Base-by-base conservation (phyloP, 2,888 invertebrate species). In the Caenorhabditis doughertyi region DNA sequence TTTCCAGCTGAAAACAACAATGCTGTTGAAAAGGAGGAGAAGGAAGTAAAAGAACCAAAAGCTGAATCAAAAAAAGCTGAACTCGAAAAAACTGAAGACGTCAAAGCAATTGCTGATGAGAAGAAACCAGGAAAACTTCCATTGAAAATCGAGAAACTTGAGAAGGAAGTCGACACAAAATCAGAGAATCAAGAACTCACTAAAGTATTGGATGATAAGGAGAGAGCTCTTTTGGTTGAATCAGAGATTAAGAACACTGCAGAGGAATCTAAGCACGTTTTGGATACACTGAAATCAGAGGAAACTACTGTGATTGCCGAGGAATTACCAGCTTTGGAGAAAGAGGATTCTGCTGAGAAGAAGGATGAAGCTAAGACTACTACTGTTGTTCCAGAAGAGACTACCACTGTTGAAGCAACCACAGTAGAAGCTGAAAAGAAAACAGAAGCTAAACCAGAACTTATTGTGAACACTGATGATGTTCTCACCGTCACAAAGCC, bases 291-390 rank as follows among this genome's bases (percentile, higher is more conserved):
- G 21, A 73, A 80, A 49, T 60, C 73, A 0, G 79, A 64, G 23
- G 79, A 79, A 27, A 53, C 56, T 18, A 35, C 56, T 18, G 47
- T 64, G 1, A 53, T 73, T 27, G 49, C 27, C 7, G 80, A 80
- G 29, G 79, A 79, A 9, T 25, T 71, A 18, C 79, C 79, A 27
- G 71, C 56, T 11, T 27, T 79, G 32, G 80, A 80, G 25, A 67
- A 51, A n/a, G 73, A 80, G 44, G 73, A 80, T 8, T 80, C 80
- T 13, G 58, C 25, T 0, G 79, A 79, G 35, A 79, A 79, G 51
- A 79, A 71, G 51, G 79, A 71, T 3, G 70, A 62, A 13, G 18
- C 29, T 3, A 39, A 42, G 4, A 32, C 49, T 4, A 29, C 60
- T 21, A 51, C 58, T 21, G 27, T 27, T 27, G 42, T 35, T n/a